Evolutionary conservation across 2,888 invertebrate species (phyloP).

Genomic region (Chrysopilus asiliformis): DNA sequence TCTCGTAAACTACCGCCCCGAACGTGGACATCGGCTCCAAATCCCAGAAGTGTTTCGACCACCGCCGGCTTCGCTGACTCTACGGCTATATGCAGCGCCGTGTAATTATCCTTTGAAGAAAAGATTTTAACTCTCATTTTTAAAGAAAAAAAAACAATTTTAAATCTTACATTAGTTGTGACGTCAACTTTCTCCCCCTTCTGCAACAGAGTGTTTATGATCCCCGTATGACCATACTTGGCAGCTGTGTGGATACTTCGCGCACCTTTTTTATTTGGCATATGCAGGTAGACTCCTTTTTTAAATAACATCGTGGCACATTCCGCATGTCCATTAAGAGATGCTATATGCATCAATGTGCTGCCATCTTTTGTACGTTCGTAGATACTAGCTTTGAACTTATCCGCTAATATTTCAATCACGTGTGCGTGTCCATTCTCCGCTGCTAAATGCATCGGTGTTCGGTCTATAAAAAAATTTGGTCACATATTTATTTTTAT

Average conservation of each 20-base stretch:
- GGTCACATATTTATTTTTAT: no score
- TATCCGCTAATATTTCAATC: constrained; percentile 92
- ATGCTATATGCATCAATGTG: constrained; percentile 97
- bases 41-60: constrained; percentile 89
- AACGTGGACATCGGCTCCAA: constrained; percentile 94
- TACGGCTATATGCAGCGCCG: constrained; percentile 94
- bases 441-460: constrained; percentile 94
- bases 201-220: constrained; percentile 87
- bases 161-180: constrained; percentile 65
- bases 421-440: constrained; percentile 93
- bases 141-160: background rate
- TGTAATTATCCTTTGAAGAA: constrained; percentile 74
- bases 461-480: constrained; percentile 62
- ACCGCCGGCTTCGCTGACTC: constrained; percentile 88
- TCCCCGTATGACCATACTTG: constrained; percentile 90
- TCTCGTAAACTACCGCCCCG: constrained; percentile 80
- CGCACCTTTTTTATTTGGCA: constrained; percentile 96
- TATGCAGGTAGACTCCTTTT: constrained; percentile 96
- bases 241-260: constrained; percentile 97
- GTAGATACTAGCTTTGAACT: constrained; percentile 93
- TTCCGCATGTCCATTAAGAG: constrained; percentile 92
- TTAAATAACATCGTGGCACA: constrained; percentile 97
- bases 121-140: background rate
- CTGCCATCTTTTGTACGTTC: constrained; percentile 96
- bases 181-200: constrained; percentile 96